Evolutionary conservation across 1,140 invertebrate genomes (phyloP).

Genomic region (Panagrolaimus sp.): DNA sequence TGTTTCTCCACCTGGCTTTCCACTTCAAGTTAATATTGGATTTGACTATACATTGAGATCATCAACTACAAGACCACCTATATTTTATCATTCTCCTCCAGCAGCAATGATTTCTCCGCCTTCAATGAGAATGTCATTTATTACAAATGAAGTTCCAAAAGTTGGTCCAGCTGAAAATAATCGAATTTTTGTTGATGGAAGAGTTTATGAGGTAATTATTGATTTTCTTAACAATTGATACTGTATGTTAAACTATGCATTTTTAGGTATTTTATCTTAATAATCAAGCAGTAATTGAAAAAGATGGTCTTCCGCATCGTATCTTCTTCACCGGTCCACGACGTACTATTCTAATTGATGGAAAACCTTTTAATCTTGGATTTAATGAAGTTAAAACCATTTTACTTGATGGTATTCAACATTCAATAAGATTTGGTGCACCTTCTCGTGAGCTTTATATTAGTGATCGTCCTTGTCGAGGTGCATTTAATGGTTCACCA

Average conservation of each 20-base stretch:
- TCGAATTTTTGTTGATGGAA: constrained; percentile 58
- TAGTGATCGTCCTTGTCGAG: constrained; percentile 77
- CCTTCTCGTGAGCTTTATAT: constrained; percentile 85
- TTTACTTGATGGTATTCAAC: constrained; percentile 62
- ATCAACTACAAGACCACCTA: no score
- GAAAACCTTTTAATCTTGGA: constrained; percentile 34
- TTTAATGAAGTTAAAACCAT: constrained; percentile 58
- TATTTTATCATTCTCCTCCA: not conserved
- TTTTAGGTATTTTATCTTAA: constrained; percentile 38
- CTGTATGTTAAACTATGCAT: no score
- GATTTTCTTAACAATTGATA: no score
- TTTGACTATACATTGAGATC: not conserved
- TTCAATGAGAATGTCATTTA: constrained; percentile 20
- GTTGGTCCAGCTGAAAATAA: constrained; percentile 54
- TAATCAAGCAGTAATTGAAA: constrained; percentile 53
- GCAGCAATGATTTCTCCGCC: not conserved
- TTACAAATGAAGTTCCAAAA: constrained; percentile 43
- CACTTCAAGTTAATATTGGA: not conserved
- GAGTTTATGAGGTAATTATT: constrained; percentile 48
- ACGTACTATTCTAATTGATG: constrained; percentile 49
- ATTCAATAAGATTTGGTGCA: constrained; percentile 76
- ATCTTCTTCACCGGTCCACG: constrained; percentile 45
- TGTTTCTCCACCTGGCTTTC: not conserved
- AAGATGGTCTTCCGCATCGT: constrained; percentile 51
- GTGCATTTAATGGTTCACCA: constrained; percentile 84